Conservation (phyloP, 2,113 vertebrate species). For the Regulus satrapa region DNA sequence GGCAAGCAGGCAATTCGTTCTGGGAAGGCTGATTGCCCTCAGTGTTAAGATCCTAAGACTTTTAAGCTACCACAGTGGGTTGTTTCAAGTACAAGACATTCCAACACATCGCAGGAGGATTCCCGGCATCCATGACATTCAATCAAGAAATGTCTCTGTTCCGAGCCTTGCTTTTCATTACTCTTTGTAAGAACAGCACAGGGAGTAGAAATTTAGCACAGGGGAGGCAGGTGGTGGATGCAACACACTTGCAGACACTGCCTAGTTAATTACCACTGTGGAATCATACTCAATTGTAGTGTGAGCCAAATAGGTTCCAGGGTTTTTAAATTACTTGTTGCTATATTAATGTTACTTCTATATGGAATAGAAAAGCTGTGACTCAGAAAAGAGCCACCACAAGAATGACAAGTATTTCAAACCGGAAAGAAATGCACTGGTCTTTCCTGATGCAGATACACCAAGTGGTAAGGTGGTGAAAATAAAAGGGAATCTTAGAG, state of each 20-base stretch:
- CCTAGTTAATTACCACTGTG: not conserved
- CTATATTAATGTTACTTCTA: not conserved
- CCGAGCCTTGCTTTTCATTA: not conserved
- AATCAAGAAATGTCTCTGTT: not conserved
- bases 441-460: not conserved
- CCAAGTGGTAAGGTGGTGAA: not conserved
- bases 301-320: not conserved
- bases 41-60: not conserved
- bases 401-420: constrained; percentile 13
- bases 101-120: not conserved
- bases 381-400: constrained; percentile 9
- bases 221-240: not conserved
- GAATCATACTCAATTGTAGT: not conserved
- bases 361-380: not conserved
- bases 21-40: not conserved
- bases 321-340: not conserved
- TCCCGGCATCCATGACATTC: not conserved
- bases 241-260: not conserved
- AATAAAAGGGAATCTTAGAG: not conserved
- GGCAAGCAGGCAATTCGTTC: not conserved
- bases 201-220: not conserved
- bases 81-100: not conserved
- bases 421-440: not conserved
- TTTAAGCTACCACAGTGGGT: fast-evolving
- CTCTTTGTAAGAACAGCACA: not conserved